These are phyloP conservation scores for Venturia canescens DNA, from an alignment of 1,140 invertebrate species.

Conservation along the genomic window DNA sequence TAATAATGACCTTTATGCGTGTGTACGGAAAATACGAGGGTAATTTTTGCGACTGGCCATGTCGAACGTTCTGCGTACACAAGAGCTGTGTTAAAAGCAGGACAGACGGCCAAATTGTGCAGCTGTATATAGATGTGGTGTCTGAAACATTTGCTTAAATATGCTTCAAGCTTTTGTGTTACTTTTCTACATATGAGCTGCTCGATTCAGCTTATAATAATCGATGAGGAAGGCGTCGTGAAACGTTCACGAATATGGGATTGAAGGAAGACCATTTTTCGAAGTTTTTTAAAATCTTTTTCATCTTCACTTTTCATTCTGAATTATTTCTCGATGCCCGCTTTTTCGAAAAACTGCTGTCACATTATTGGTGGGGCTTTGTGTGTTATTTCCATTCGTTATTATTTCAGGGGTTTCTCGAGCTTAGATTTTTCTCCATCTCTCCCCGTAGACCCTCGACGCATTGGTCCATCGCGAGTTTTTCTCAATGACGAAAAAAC, in stretches of 20 bases:
- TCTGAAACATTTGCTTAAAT: constrained; percentile 17
- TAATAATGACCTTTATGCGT: constrained; percentile 37
- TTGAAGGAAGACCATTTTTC: not conserved
- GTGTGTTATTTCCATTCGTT: too few species aligned
- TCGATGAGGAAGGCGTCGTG: not conserved
- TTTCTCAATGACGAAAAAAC: too few species aligned
- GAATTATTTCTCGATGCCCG: too few species aligned
- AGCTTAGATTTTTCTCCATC: too few species aligned
- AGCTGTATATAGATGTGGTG: constrained; percentile 7
- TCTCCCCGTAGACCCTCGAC: too few species aligned
- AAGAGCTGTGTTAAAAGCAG: not conserved
- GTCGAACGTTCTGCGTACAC: not conserved
- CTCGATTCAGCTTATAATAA: constrained; percentile 12
- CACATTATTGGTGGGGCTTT: too few species aligned
- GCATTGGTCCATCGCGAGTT: too few species aligned
- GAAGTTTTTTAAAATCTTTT: too few species aligned
- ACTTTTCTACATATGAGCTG: not conserved
- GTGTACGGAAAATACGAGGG: constrained; percentile 22
- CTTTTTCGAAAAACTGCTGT: too few species aligned
- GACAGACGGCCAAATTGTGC: constrained; percentile 8
- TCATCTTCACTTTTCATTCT: too few species aligned
- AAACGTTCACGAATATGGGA: not conserved
- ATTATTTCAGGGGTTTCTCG: too few species aligned
- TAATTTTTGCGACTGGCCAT: constrained; percentile 27
- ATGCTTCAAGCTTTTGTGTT: not conserved